Conservation (phyloP, 2,888 invertebrate species). For the Drosophila pseudotakahashii region DNA sequence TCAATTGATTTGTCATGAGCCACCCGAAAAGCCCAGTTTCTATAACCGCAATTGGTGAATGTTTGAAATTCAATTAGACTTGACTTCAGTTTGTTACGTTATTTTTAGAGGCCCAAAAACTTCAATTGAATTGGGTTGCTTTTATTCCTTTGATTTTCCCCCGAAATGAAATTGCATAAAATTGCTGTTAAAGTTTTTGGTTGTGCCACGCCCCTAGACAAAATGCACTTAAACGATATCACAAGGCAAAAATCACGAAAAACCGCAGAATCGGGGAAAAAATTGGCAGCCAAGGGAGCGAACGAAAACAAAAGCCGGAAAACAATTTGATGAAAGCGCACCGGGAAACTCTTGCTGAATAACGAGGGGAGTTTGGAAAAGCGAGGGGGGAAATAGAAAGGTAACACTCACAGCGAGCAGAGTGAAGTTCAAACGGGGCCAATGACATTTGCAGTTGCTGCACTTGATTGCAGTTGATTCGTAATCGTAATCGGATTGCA, state of each 20-base stretch:
- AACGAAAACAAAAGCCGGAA: constrained; percentile 77
- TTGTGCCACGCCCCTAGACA: constrained; percentile 40
- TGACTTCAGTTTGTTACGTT: constrained; percentile 43
- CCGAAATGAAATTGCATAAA: constrained; percentile 27
- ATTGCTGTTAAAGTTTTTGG: constrained; percentile 24
- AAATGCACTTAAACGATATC: constrained; percentile 52
- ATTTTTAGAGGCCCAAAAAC: constrained; percentile 40
- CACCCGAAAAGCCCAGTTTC: constrained; percentile 14
- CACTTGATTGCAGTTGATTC: constrained; percentile 73
- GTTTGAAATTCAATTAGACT: constrained; percentile 66
- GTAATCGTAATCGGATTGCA: constrained; percentile 75
- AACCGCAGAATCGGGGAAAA: constrained; percentile 18
- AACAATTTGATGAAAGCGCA: constrained; percentile 70
- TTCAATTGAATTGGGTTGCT: constrained; percentile 30
- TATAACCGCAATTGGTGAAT: constrained; percentile 36
- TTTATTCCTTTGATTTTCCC: not conserved
- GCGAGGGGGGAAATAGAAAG: constrained; percentile 23
- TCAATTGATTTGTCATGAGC: constrained; percentile 46
- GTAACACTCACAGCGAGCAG: constrained; percentile 27
- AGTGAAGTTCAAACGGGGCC: constrained; percentile 67
- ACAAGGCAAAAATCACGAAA: constrained; percentile 28
- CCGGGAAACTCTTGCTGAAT: constrained; percentile 19
- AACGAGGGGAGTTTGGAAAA: constrained; percentile 19
- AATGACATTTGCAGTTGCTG: constrained; percentile 70
- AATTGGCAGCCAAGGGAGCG: constrained; percentile 26